These are phyloP conservation scores for Cerceris ruficornis DNA, from an alignment of 2,888 invertebrate species.

Conservation along the genomic window DNA sequence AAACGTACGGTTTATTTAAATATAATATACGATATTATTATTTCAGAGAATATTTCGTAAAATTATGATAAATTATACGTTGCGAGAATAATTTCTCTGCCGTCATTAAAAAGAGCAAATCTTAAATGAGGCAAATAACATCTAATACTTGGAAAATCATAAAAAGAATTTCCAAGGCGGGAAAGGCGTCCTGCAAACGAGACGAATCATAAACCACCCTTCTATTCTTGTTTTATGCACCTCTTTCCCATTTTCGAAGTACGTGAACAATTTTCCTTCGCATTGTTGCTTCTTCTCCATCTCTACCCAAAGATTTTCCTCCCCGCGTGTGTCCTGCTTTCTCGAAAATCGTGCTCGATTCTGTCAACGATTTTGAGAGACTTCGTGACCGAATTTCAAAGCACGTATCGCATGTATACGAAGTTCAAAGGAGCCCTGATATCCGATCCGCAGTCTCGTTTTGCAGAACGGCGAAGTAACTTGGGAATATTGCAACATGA, in stretches of 20 bases:
- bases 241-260: constrained; percentile 8
- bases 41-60: neutral
- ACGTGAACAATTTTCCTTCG: constrained; percentile 14
- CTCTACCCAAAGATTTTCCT: constrained; percentile 13
- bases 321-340: constrained; percentile 11
- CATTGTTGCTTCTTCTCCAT: constrained; percentile 28
- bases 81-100: neutral
- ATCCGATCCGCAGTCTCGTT: constrained; percentile 6
- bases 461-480: no score
- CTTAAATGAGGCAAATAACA: neutral
- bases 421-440: constrained; percentile 15
- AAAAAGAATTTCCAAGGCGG: constrained; percentile 24
- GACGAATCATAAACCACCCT: constrained; percentile 33
- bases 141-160: constrained; percentile 20
- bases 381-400: constrained; percentile 33
- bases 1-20: no score
- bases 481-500: no score
- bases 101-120: neutral
- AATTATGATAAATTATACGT: neutral
- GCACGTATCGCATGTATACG: constrained; percentile 16
- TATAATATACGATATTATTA: no score
- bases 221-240: constrained; percentile 11
- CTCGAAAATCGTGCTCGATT: constrained; percentile 36
- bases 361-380: constrained; percentile 3
- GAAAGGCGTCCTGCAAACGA: constrained; percentile 23